Conservation (phyloP, 2,888 invertebrate species). For the Epiblema foenella region DNA sequence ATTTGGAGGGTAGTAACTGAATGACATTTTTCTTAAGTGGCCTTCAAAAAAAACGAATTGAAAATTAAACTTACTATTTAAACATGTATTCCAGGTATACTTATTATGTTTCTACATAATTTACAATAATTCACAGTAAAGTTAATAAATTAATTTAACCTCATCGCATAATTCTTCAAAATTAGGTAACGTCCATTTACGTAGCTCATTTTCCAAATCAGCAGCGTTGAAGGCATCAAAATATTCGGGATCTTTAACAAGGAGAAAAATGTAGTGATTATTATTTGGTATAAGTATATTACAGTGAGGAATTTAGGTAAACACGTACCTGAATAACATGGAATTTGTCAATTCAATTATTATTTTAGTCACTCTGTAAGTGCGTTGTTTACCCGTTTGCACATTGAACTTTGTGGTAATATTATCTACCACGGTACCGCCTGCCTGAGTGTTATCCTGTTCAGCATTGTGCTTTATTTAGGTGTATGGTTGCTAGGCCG, state of each 20-base stretch:
- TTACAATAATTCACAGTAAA: no score
- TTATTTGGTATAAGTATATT: not conserved
- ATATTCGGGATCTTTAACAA: slow-evolving; percentile 61
- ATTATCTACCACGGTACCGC: not conserved
- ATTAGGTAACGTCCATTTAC: slow-evolving; percentile 66
- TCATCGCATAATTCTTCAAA: slow-evolving; percentile 65
- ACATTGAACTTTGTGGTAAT: slow-evolving; percentile 3
- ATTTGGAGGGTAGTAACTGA: no score
- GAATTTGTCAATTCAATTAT: not conserved
- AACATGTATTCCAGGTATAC: no score
- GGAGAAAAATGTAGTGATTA: not conserved
- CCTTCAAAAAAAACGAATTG: no score
- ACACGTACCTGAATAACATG: no score
- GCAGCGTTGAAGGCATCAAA: slow-evolving; percentile 57
- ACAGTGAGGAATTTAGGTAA: no score
- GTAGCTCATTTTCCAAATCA: slow-evolving; percentile 64
- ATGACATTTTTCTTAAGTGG: no score
- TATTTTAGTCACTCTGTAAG: not conserved
- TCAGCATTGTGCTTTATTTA: not conserved
- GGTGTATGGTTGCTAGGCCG: not conserved
- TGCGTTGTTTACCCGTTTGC: not conserved
- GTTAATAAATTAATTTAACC: slow-evolving; percentile 57
- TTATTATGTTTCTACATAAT: no score
- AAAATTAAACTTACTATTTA: no score
- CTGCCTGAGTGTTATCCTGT: not conserved